Evolutionary conservation across 2,113 vertebrate genomes (phyloP).

Genomic region (Xerus inauris): DNA sequence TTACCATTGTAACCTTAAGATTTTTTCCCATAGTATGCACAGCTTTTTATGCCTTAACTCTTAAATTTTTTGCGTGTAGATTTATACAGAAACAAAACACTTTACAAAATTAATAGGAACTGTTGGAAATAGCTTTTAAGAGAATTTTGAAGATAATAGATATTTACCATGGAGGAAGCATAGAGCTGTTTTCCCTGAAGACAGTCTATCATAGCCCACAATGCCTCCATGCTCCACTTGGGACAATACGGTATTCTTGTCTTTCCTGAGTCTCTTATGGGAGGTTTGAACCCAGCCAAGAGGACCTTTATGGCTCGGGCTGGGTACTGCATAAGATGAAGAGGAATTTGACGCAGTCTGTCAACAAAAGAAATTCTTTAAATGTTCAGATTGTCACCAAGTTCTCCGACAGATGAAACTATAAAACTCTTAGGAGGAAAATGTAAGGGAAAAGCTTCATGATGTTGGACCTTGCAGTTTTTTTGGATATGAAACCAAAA

Average conservation of each 20-base stretch:
- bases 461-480: not conserved
- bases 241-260: conserved; percentile 91
- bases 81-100: not conserved
- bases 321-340: conserved; percentile 89
- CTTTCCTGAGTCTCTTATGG: conserved; percentile 62
- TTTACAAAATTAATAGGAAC: conserved; percentile 31
- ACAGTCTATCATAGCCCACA: conserved; percentile 90
- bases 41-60: conserved; percentile 5
- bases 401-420: conserved; percentile 31
- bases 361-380: conserved; percentile 60
- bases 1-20: conserved; percentile 24
- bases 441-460: not conserved
- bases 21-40: not conserved
- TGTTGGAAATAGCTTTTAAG: not conserved
- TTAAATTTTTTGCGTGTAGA: not conserved
- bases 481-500: not conserved
- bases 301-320: conserved; percentile 86
- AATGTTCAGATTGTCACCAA: conserved; percentile 55
- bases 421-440: not conserved
- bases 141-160: not conserved
- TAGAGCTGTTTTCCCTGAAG: conserved; percentile 88
- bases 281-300: conserved; percentile 92
- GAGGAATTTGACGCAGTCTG: conserved; percentile 92
- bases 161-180: conserved; percentile 88
- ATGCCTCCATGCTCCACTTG: conserved; percentile 92